Evolutionary conservation across 2,888 invertebrate genomes (phyloP), one percentile per base, ranked within the genome.

Genomic region (Blastobasis lacticolella): DNA sequence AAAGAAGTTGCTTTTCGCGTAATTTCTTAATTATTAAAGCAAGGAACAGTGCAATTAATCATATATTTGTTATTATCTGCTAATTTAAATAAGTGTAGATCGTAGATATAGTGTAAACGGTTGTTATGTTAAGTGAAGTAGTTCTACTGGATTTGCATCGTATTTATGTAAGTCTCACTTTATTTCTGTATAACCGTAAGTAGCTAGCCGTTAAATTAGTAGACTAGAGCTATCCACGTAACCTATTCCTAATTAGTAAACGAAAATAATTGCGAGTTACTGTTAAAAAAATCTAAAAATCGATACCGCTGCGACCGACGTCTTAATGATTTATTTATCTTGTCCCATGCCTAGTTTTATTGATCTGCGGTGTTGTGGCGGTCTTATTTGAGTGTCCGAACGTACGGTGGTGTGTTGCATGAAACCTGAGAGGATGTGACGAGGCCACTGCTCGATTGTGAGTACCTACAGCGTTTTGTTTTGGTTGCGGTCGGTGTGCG

Each of bases 281-380:
- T 23, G 23, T 3, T 2, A 23, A 23, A 23, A 23, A 51, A 50
- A 50, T 51, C 38, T 45, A 49, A n/a, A 57, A 57, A 62, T 58
- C 61, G 52, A 61, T 63, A 57, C 45, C 54, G 23, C 6, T 58
- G 51, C 54, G 46, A 55, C 54, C 54, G 48, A 45, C 46, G 9
- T 54, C 45, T 36, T 41, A 43, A 57, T 57, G 53, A 57, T 66
- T 61, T 69, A 67, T 73, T 69, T 70, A 67, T 60, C 53, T 61
- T 58, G 48, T 46, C 49, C 41, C 49, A 50, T 46, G 55, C 51
- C 46, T 47, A 51, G 54, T 56, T 59, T 57, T 66, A 72, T 67
- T 51, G 67, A 67, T 67, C 59, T 7, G 5, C 7, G 23, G 37
- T 10, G 38, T 9, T 49, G 45, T 45, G 48, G 37, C 58, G 54